Percentiles rank a stretch among this genome's conserved stretches.
Evolutionary conservation across 2,113 vertebrate genomes (phyloP).

Genomic region (Choloepus hoffmanni): DNA sequence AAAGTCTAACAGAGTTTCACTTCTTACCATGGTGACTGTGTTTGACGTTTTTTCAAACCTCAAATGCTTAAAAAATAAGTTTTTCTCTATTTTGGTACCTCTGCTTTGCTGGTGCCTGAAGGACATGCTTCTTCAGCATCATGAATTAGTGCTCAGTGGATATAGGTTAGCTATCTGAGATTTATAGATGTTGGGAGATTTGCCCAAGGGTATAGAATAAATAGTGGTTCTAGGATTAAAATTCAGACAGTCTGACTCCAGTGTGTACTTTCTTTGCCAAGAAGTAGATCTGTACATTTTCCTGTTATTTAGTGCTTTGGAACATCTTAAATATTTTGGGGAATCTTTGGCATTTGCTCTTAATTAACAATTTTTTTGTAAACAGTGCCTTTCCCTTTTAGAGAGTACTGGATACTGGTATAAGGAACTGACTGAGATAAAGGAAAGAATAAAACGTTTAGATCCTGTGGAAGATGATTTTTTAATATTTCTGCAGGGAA

Average conservation of each 20-base stretch:
- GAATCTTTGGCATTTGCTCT: conserved; percentile 10
- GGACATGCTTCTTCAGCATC: neutral
- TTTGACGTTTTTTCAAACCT: conserved; percentile 51
- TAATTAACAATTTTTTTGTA: neutral
- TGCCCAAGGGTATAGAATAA: neutral
- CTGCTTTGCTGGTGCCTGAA: conserved; percentile 3
- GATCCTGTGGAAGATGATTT: neutral
- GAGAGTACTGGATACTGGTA: neutral
- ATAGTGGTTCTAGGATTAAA: neutral
- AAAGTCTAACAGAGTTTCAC: conserved; percentile 7
- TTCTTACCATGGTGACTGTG: neutral
- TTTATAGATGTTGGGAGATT: conserved; percentile 21
- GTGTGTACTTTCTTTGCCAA: neutral
- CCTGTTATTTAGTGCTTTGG: neutral
- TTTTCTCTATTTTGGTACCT: conserved; percentile 7
- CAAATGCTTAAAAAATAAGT: neutral
- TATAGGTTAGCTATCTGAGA: neutral
- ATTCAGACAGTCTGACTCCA: neutral
- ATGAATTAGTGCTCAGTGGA: neutral
- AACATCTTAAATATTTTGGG: neutral
- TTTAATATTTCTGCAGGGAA: neutral
- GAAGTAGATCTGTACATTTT: conserved; percentile 16
- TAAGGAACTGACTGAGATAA: neutral
- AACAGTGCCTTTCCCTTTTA: neutral
- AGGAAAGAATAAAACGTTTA: conserved; percentile 16